These are phyloP conservation scores for Phainopepla nitens DNA, from an alignment of 2,113 vertebrate genomes.

Conservation along the genomic window DNA sequence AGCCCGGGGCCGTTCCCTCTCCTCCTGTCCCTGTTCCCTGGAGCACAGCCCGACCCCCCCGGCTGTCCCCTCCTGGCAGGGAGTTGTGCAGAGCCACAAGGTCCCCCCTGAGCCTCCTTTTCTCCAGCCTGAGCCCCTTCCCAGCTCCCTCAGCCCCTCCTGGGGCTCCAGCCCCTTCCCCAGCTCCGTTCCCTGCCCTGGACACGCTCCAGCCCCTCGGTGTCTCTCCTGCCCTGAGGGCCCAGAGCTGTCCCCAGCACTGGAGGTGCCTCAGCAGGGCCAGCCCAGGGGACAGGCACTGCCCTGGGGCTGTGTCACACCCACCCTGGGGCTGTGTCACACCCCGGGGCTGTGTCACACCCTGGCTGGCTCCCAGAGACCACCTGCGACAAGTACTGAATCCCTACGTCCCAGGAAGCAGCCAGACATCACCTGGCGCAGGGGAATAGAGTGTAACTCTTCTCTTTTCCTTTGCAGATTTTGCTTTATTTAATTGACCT, in stretches of 20 bases:
- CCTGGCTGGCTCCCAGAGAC: background rate
- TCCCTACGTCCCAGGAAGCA: background rate
- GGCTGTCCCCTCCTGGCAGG: background rate
- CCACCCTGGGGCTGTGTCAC: background rate
- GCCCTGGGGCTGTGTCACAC: background rate
- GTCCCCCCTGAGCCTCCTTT: background rate
- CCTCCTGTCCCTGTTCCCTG: background rate
- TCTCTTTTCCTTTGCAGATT: background rate
- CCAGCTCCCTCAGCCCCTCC: background rate
- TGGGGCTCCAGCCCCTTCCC: background rate
- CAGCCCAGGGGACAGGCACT: background rate
- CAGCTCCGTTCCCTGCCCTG: background rate
- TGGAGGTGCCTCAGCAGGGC: background rate
- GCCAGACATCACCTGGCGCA: background rate
- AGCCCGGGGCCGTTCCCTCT: rapidly evolving
- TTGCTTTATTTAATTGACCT: background rate
- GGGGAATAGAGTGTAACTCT: background rate
- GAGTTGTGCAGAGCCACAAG: background rate
- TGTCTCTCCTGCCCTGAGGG: background rate
- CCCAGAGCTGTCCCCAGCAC: background rate
- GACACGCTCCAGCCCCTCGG: background rate
- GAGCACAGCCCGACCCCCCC: background rate
- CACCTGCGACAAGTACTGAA: background rate
- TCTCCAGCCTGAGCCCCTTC: background rate
- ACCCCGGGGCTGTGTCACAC: background rate